Base-by-base conservation (phyloP, 2,888 invertebrate species). In the Herminia tarsipennalis region DNA sequence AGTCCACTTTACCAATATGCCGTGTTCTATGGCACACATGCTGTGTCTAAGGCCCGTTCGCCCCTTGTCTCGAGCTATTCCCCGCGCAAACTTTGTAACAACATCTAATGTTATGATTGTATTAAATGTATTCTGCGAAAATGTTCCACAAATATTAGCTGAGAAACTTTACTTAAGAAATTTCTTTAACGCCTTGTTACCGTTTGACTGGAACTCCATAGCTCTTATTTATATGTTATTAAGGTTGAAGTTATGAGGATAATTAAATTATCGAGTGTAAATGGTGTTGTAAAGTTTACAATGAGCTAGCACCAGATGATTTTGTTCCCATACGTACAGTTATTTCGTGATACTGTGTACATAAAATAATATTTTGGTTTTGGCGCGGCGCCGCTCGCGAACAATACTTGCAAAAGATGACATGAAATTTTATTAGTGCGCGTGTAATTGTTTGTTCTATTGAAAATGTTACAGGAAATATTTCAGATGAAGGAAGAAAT, bases 61-160 rank as follows among this genome's bases (percentile, higher is more conserved):
- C 36, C 41, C 35, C 47, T 25, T 46, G 38, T 43, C 34, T 35
- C 35, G 49, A 56, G 56, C 38, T 48, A 45, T 51, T 45, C 47
- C 32, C 33, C 42, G 29, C 47, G 43, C 71, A 71, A 78, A 81
- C 76, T 81, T 76, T 56, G 64, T 62, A 75, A 76, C 78, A 78
- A 80, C 81, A 77, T 76, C 76, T 70, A 74, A 80, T 81, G 78
- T 83, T 82, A 76, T 82, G 81, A 79, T 82, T 81, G 79, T 79
- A 82, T 81, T 81, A 81, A 82, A 80, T 75, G 74, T 79, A 74
- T 80, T 79, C 76, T 67, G 57, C 69, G 78, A 80, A 81, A 82
- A 81, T 76, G 75, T 78, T 77, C 76, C 76, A 69, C 80, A 81
- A 82, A 81, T 81, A 81, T 82, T 80, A 81, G 78, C 80, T 74